phyloP scores from a whole-genome alignment of 2,113 vertebrate genomes.

The Cercocebus atys region DNA sequence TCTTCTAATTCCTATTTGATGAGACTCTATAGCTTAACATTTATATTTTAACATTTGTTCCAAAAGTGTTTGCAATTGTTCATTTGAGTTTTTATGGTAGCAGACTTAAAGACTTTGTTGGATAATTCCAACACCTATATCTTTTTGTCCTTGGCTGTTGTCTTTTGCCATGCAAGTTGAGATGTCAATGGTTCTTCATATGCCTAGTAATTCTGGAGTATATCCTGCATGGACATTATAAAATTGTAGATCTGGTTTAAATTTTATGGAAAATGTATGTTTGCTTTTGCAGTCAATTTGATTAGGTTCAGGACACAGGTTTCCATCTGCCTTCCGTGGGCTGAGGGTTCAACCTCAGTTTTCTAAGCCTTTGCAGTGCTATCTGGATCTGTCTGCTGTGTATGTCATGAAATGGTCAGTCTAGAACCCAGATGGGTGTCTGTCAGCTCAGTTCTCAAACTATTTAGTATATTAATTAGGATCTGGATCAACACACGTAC shows the following conservation, averaged over 20 bases:
- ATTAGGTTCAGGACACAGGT: not conserved
- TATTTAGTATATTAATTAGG: not conserved
- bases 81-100: conserved; percentile 10
- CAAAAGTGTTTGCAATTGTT: not conserved
- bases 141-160: not conserved
- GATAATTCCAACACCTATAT: not conserved
- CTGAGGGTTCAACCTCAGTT: not conserved
- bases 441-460: not conserved
- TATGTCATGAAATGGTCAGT: not conserved
- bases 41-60: conserved; percentile 15
- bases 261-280: not conserved
- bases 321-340: not conserved
- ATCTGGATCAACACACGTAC: not conserved
- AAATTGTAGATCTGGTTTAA: not conserved
- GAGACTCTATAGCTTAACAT: not conserved
- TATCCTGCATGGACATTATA: not conserved
- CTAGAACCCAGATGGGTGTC: not conserved
- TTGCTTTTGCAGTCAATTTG: not conserved
- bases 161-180: not conserved
- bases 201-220: not conserved
- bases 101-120: not conserved
- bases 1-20: not conserved
- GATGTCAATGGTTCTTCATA: not conserved
- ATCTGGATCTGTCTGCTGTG: not conserved
- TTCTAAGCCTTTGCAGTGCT: not conserved